phyloP scores from a whole-genome alignment of 2,797 vertebrate species.

The Hypotaenidia philippensis region DNA sequence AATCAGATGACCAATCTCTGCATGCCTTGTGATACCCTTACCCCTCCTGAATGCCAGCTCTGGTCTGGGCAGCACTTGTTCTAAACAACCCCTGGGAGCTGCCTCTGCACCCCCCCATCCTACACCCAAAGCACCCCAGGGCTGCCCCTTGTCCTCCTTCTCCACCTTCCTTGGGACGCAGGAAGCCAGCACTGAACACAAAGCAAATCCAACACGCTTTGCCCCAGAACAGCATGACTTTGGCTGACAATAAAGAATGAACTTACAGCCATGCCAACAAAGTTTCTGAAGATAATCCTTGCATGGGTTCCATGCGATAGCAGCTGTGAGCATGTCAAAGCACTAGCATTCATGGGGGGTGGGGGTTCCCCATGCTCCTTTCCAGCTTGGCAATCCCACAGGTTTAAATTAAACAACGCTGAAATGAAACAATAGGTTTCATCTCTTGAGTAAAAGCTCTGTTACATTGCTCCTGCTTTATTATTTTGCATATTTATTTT shows the following conservation, averaged over 20 bases:
- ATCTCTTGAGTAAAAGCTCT: background rate
- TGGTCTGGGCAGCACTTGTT: background rate
- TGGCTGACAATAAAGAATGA: background rate
- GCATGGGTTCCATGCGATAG: background rate
- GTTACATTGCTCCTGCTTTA: background rate
- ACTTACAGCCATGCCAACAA: background rate
- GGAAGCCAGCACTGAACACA: background rate
- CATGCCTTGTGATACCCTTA: rapidly evolving
- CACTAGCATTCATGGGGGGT: background rate
- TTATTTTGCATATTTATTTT: background rate
- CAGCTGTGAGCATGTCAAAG: background rate
- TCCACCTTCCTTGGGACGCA: rapidly evolving
- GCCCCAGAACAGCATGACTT: background rate
- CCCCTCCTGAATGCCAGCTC: background rate
- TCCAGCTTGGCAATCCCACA: background rate
- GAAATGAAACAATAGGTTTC: background rate
- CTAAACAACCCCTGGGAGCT: background rate
- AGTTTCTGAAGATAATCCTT: background rate
- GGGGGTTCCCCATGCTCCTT: background rate
- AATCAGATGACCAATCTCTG: background rate
- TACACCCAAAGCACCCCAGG: background rate
- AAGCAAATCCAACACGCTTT: background rate
- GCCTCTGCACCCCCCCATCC: background rate
- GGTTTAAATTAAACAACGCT: background rate
- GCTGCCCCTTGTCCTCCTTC: background rate